phyloP scores from a whole-genome alignment of 2,797 vertebrate genomes.

The Pseudopleuronectes americanus region DNA sequence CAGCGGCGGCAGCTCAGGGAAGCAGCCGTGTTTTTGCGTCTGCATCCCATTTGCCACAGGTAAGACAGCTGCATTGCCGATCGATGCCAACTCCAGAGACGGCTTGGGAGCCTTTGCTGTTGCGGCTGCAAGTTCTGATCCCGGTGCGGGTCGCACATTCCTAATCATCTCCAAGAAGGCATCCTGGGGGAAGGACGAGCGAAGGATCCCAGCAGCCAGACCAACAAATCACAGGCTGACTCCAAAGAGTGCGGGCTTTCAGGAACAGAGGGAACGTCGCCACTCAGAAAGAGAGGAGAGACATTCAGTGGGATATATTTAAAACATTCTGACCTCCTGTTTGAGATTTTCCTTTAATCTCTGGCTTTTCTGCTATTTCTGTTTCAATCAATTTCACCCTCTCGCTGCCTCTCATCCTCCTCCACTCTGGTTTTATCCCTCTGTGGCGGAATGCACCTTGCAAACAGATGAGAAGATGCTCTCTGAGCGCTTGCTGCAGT shows the following conservation, averaged over 20 bases:
- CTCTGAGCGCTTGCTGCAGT: constrained; percentile 68
- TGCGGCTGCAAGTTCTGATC: constrained; percentile 54
- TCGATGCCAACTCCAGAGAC: constrained; percentile 51
- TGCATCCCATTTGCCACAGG: constrained; percentile 66
- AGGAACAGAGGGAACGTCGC: constrained; percentile 35
- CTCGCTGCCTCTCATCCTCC: constrained; percentile 35
- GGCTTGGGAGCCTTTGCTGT: constrained; percentile 33
- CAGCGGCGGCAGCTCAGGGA: constrained; percentile 66
- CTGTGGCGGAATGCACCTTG: constrained; percentile 77
- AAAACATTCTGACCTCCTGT: constrained; percentile 21
- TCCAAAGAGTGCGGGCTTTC: constrained; percentile 45
- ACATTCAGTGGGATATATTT: constrained; percentile 45
- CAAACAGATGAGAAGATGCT: constrained; percentile 58
- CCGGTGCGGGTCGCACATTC: constrained; percentile 43
- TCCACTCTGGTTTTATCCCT: constrained; percentile 37
- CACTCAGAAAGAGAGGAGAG: constrained; percentile 13
- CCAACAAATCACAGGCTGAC: constrained; percentile 67
- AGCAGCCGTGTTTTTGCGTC: constrained; percentile 69
- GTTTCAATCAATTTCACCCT: constrained; percentile 28
- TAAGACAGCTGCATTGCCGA: constrained; percentile 66
- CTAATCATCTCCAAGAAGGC: constrained; percentile 59
- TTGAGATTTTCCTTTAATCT: constrained; percentile 19
- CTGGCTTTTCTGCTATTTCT: constrained; percentile 41
- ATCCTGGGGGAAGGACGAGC: constrained; percentile 57
- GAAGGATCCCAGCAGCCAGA: constrained; percentile 63